Base-by-base conservation (phyloP, 2,888 invertebrate species). In the Neocrepidodera transversa region DNA sequence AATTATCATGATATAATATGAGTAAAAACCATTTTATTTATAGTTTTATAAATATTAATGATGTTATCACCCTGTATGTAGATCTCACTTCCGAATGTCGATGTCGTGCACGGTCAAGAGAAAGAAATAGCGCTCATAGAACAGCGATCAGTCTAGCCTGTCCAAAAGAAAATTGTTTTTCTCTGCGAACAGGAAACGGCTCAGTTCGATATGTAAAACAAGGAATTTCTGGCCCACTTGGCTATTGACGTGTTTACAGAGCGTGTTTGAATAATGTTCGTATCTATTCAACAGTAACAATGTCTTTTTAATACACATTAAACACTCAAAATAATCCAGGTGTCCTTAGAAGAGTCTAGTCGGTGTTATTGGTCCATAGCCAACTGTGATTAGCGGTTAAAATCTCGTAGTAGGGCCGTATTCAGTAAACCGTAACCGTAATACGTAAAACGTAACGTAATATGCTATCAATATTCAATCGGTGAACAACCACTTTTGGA, bases 381-480 rank as follows among this genome's bases (percentile, higher is more conserved):
- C 51, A 51, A 40, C 6, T 23, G 40, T 17, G 38, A 51, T 40
- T 38, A 51, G 38, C 38, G 51, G 51, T 40, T 40, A 26, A 51
- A 40, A n/a, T 49, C 38, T 40, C 20, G 38, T 18, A 18, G n/a
- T 14, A 48, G 30, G 20, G n/a, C 20, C 26, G 30, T 49, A 49
- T 49, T 16, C 18, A 30, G 40, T 43, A 42, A 17, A 36, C 30
- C 36, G 43, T 20, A 43, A 23, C 40, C 40, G 17, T 40, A 40
- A 17, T 43, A 43, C 43, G 43, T 35, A 35, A 35, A 13, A 11
- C 13, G 11, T 13, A 35, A 50, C 23, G 48, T 54, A 59, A 50
- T 54, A 49, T 35, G 53, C 54, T 54, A 54, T 59, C 49, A 54
- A 59, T 54, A 59, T 59, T 54, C 59, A 42, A 54, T 50, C 49